phyloP scores from a whole-genome alignment of 2,797 vertebrate genomes.

The Phoxinus dragarum region DNA sequence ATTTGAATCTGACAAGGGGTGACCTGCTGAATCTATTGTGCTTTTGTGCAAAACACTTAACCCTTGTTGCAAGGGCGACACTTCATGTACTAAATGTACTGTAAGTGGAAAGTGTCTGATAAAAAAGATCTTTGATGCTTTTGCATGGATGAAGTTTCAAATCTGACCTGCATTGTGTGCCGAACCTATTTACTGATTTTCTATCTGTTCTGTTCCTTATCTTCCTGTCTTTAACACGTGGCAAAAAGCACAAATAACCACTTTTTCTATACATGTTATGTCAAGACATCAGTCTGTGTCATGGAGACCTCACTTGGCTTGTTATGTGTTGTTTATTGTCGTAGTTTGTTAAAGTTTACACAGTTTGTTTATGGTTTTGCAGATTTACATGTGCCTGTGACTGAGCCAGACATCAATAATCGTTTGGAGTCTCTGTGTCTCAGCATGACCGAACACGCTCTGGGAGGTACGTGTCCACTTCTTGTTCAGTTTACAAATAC shows the following conservation, averaged over 20 bases:
- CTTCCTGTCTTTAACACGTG: neutral
- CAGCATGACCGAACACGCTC: slow-evolving; percentile 96
- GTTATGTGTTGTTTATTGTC: neutral
- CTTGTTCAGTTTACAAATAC: neutral
- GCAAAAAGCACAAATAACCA: neutral
- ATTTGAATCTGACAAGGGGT: neutral
- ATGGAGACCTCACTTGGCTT: neutral
- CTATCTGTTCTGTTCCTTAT: neutral
- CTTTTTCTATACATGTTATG: neutral
- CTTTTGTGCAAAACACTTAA: neutral
- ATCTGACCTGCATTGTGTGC: neutral
- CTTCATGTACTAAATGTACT: neutral
- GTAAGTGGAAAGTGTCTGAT: neutral
- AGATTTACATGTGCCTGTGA: slow-evolving; percentile 94
- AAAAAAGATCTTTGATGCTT: neutral
- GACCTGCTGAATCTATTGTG: neutral
- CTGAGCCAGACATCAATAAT: slow-evolving; percentile 98
- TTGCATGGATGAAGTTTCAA: neutral
- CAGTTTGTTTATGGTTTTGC: slow-evolving; percentile 47
- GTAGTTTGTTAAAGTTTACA: neutral
- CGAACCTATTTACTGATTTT: neutral
- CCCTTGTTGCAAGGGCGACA: neutral
- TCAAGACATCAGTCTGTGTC: neutral
- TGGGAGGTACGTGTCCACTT: slow-evolving; percentile 54
- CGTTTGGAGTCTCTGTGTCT: slow-evolving; percentile 97